These are phyloP conservation scores for Nebria brevicollis DNA, from an alignment of 2,888 invertebrate species.

Conservation along the genomic window DNA sequence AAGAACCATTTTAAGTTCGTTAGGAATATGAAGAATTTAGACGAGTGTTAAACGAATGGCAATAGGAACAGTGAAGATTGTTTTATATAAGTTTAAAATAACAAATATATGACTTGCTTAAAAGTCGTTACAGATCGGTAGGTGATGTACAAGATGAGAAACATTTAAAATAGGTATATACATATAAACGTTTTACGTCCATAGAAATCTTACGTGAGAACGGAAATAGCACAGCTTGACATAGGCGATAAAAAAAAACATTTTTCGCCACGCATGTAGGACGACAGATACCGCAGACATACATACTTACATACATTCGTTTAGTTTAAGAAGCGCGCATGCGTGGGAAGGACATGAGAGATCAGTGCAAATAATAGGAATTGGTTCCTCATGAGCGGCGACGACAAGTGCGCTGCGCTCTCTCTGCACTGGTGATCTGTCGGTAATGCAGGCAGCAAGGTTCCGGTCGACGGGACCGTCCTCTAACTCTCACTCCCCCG, in stretches of 20 bases:
- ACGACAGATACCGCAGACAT: too few relatives aligned
- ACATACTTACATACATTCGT: neutral
- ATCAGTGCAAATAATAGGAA: conserved; percentile 13
- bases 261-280: neutral
- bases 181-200: neutral
- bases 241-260: neutral
- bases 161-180: neutral
- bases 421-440: conserved; percentile 4
- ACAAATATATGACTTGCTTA: neutral
- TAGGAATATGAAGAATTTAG: too few relatives aligned
- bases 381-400: conserved; percentile 25
- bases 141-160: neutral
- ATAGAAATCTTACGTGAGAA: conserved; percentile 4
- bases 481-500: conserved; percentile 12
- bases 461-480: conserved; percentile 7
- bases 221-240: conserved; percentile 13
- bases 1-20: too few relatives aligned
- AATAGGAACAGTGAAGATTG: too few relatives aligned
- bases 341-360: neutral
- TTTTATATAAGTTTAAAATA: too few relatives aligned
- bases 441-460: conserved; percentile 5
- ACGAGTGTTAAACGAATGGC: too few relatives aligned
- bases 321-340: neutral
- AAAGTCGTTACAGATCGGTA: neutral
- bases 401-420: neutral